Base-by-base conservation (phyloP, 2,888 invertebrate genomes). In the Eueremaeus valkanovi region DNA sequence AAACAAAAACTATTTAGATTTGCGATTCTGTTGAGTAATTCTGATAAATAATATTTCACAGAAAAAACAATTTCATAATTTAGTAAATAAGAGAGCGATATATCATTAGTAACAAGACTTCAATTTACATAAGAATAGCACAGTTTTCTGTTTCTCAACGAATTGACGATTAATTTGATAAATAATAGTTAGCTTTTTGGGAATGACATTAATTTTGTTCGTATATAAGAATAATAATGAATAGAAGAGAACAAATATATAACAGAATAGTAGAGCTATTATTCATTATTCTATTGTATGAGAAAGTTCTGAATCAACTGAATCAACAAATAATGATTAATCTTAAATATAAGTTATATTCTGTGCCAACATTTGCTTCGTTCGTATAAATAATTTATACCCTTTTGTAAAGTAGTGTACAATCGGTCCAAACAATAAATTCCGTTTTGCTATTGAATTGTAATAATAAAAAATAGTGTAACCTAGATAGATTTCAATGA, bases 261-360 rank as follows among this genome's bases (percentile, higher is more conserved):
- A 24, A 55, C 3, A 21, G 55, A 55, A 55, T 24, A 55, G 27
- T 13, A 55, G 55, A 55, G 27, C 24, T 55, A 27, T 55, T 55
- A 55, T 55, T 55, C 24, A 55, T 55, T 55, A 55, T 55, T 55
- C 55, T 63, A 63, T 63, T 63, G 31, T 63, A n/a, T 63, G 31
- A 18, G 31, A 63, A 31, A 63, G 27, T 24, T n/a, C n/a, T 63
- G n/a, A n/a, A n/a, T n/a, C n/a, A n/a, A 13, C n/a, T 63, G 33
- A 63, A 63, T 63, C 63, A 63, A 63, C 33, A 63, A 63, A 63
- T 63, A 33, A 33, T 63, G 33, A 63, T 63, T 63, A 63, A 31
- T 63, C 16, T 33, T 63, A n/a, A n/a, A 63, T 63, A 33, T 24
- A 24, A 55, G 11, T 6, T 55, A 21, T 21, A 24, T 24, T 55